phyloP scores from a whole-genome alignment of 2,797 vertebrate genomes.

The Molossus molossus region DNA sequence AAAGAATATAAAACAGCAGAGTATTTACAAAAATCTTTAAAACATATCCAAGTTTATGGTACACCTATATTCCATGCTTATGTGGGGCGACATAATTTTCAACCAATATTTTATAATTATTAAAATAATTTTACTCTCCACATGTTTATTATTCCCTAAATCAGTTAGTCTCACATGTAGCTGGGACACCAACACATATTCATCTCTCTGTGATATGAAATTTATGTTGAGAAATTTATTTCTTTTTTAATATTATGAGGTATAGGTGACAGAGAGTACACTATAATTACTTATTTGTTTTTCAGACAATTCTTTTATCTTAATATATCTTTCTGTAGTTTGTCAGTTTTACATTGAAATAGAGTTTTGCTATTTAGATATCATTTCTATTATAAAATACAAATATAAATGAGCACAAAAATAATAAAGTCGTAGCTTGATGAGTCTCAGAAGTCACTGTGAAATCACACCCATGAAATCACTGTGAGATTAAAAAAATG shows the following conservation, averaged over 20 bases:
- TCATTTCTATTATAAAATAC: not conserved
- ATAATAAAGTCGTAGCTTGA: not conserved
- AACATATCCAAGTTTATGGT: not conserved
- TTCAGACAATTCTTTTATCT: not conserved
- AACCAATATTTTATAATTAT: not conserved
- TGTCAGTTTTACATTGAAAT: slow-evolving; percentile 5
- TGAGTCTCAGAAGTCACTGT: not conserved
- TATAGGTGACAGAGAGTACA: not conserved
- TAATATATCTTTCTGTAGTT: not conserved
- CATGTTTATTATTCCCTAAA: not conserved
- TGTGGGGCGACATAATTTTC: not conserved
- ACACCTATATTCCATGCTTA: not conserved
- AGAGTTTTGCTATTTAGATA: not conserved
- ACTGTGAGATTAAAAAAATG: not conserved
- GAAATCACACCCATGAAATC: not conserved
- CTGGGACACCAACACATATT: not conserved
- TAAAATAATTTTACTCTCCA: not conserved
- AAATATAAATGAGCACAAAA: not conserved
- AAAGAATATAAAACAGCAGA: not conserved
- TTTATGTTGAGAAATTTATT: not conserved
- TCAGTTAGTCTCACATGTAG: not conserved
- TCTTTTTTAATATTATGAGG: not conserved
- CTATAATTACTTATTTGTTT: not conserved
- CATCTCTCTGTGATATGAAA: not conserved
- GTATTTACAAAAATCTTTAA: not conserved